These are phyloP conservation scores for Kuschelorhynchus macadamiae DNA, from an alignment of 2,888 invertebrate species.

Conservation along the genomic window DNA sequence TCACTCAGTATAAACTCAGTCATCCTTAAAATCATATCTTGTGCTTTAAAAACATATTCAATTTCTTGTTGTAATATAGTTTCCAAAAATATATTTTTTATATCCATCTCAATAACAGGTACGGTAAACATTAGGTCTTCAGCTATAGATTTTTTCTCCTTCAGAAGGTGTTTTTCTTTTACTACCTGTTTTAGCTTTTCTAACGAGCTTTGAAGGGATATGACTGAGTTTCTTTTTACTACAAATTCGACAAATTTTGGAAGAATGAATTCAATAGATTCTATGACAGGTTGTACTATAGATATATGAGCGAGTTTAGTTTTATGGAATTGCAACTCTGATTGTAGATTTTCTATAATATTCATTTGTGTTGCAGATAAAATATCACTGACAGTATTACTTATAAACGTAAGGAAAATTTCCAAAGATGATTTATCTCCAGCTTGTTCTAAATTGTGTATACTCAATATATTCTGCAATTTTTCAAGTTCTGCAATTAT, in stretches of 20 bases:
- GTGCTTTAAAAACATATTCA: constrained; percentile 42
- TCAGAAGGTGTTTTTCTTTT: constrained; percentile 25
- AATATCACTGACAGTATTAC: not conserved
- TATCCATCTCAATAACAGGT: constrained; percentile 49
- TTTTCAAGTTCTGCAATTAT: constrained; percentile 14
- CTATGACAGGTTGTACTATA: not conserved
- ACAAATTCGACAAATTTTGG: constrained; percentile 10
- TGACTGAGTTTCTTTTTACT: constrained; percentile 16
- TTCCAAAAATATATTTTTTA: constrained; percentile 28
- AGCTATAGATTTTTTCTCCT: constrained; percentile 44
- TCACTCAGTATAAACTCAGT: constrained; percentile 46
- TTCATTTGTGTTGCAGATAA: constrained; percentile 8
- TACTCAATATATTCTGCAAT: not conserved
- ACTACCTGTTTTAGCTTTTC: constrained; percentile 6
- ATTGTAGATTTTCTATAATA: not conserved
- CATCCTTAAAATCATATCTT: constrained; percentile 35
- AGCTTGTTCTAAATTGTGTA: not conserved
- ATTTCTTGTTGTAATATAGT: constrained; percentile 46
- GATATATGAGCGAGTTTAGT: not conserved
- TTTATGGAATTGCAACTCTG: not conserved
- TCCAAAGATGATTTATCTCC: constrained; percentile 23
- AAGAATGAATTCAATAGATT: too few species aligned
- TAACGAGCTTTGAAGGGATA: not conserved
- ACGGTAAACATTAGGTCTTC: constrained; percentile 48
- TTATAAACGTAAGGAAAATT: not conserved